Evolutionary conservation across 2,888 invertebrate species (phyloP), one percentile per base, ranked within the genome.

Genomic region (Chrysolina haemoptera): DNA sequence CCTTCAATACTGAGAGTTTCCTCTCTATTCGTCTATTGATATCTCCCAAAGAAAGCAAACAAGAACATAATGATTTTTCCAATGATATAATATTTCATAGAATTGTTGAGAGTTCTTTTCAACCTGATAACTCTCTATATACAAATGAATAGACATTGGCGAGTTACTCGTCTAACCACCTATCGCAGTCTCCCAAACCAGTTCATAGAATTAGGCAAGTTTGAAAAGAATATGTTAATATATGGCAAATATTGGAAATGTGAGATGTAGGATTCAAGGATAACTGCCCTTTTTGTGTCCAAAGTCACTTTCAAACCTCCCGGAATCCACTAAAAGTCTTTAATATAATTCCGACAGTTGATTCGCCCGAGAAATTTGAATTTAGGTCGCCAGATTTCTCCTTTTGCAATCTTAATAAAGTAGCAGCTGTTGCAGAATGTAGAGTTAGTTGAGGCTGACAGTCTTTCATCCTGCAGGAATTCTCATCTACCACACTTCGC

Each of bases 341-440:
- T 72, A 76, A 75, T 74, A 68, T 68, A 76, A 76, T 74, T 71
- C 76, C 59, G 41, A 48, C 43, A 68, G 40, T 64, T 71, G 73
- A 67, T 70, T 68, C 68, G 71, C 71, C 71, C 75, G 68, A 73
- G 76, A 76, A 66, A 62, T 73, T 76, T 70, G 55, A 75, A 80
- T 76, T 76, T 66, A 71, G 81, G 79, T 80, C 78, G 79, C 73
- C 76, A 76, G 78, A 81, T 81, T 81, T 81, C 80, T 80, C 80
- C 76, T 76, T 72, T 74, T 64, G 69, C n/a, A 18, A 70, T 27
- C n/a, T 16, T 5, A 68, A 8, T 53, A 5, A 18, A 4, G 12
- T 41, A 67, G 3, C 75, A 50, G 62, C 68, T 59, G 59, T 71
- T 22, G 68, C 50, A 59, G 50, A 53, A 11, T 71, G 63, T 43